phyloP scores from a whole-genome alignment of 1,140 invertebrate species.

The Panagrolaimus sp. region DNA sequence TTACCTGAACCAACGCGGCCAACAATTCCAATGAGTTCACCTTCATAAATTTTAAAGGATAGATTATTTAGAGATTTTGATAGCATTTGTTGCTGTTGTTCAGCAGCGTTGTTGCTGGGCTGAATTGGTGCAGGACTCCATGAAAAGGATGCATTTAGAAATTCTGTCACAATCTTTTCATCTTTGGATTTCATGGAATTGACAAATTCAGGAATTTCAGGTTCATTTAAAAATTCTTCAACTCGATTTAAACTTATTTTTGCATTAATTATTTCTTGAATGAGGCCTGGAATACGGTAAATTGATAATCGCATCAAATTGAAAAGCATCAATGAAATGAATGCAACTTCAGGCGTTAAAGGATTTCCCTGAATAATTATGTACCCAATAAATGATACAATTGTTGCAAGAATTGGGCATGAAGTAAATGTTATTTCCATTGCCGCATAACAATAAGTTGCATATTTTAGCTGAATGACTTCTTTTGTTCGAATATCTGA shows the following conservation, averaged over 20 bases:
- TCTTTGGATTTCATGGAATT: too few relatives aligned
- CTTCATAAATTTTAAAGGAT: slow-evolving; percentile 16
- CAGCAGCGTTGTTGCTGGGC: slow-evolving; percentile 23
- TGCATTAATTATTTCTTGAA: slow-evolving; percentile 31
- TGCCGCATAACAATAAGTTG: slow-evolving; percentile 29
- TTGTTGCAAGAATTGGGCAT: slow-evolving; percentile 40
- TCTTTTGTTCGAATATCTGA: too few relatives aligned
- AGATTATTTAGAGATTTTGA: slow-evolving; percentile 25
- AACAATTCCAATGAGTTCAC: too few relatives aligned
- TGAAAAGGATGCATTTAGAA: background rate
- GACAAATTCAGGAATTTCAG: slow-evolving; percentile 43
- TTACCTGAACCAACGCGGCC: too few relatives aligned
- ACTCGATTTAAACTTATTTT: slow-evolving; percentile 51
- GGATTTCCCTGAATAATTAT: slow-evolving; percentile 59
- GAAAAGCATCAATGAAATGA: slow-evolving; percentile 66
- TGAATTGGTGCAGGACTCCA: slow-evolving; percentile 4
- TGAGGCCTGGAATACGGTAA: too few relatives aligned
- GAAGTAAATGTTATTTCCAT: slow-evolving; percentile 35
- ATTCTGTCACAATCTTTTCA: slow-evolving; percentile 22
- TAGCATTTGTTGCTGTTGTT: too few relatives aligned
- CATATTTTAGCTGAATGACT: slow-evolving; percentile 25
- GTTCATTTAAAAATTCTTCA: slow-evolving; percentile 52
- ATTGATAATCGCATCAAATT: slow-evolving; percentile 61
- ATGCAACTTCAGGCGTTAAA: slow-evolving; percentile 65
- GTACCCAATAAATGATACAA: slow-evolving; percentile 57